Evolutionary conservation across 1,140 invertebrate species (phyloP).

Genomic region (Lepidotrigona ventralis): DNA sequence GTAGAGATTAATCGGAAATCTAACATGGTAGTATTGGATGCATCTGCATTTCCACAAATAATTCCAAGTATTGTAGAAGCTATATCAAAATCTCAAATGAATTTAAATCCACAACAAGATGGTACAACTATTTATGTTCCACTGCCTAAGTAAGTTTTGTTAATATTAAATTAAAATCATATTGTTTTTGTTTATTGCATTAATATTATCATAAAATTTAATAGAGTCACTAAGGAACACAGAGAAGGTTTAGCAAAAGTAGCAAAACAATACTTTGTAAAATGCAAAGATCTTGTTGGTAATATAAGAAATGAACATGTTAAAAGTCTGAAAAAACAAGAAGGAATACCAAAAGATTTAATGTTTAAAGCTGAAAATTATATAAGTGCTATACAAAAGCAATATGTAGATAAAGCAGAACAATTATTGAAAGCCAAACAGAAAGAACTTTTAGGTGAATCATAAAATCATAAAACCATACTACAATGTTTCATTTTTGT

Average conservation of each 20-base stretch:
- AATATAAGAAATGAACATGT: constrained; percentile 88
- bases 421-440: constrained; percentile 85
- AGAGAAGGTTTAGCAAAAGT: constrained; percentile 92
- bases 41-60: constrained; percentile 90
- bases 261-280: constrained; percentile 90
- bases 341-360: constrained; percentile 85
- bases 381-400: constrained; percentile 84
- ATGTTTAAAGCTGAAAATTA: constrained; percentile 84
- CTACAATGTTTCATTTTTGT: too few relatives aligned
- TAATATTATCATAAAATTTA: constrained; percentile 33
- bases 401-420: constrained; percentile 85
- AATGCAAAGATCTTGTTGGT: constrained; percentile 89
- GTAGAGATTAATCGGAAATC: constrained; percentile 94
- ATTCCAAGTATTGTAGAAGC: constrained; percentile 89
- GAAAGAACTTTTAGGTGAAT: constrained; percentile 85
- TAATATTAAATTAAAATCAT: neutral
- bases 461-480: neutral
- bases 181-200: neutral
- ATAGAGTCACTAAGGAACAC: constrained; percentile 93
- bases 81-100: constrained; percentile 90
- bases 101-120: constrained; percentile 96
- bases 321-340: constrained; percentile 85
- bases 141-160: constrained; percentile 88
- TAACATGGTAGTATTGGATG: constrained; percentile 91
- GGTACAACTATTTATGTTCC: constrained; percentile 93